A percentile compares a stretch with the other conserved stretches of the same genome.
Conservation (phyloP, 2,113 vertebrate genomes). For the Mustelus asterias region DNA sequence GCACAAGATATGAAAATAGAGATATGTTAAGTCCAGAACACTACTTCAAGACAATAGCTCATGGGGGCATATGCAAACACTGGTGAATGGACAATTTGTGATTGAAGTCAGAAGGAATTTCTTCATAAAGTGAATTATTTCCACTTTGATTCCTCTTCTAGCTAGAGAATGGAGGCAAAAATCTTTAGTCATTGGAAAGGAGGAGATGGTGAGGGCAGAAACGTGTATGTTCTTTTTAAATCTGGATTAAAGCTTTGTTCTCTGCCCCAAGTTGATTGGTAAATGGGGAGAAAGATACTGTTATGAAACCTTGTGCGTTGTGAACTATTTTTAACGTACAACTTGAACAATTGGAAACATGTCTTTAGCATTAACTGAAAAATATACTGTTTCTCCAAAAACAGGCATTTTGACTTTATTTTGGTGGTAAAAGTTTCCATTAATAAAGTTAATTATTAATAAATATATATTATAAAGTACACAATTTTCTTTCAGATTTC, state of each 20-base stretch:
- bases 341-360: background rate
- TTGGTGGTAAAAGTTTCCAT: background rate
- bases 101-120: background rate
- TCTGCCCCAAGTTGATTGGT: background rate
- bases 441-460: background rate
- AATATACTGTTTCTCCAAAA: background rate
- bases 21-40: background rate
- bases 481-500: constrained; percentile 1
- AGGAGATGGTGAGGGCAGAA: no score
- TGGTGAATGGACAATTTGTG: background rate
- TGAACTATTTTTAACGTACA: constrained; percentile 5
- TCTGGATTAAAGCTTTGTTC: constrained; percentile 13
- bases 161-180: background rate
- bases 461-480: background rate
- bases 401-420: background rate
- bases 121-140: background rate
- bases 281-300: background rate
- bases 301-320: background rate
- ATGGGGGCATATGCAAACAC: background rate
- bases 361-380: background rate
- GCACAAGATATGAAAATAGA: background rate
- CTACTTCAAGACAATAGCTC: background rate
- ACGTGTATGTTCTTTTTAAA: background rate
- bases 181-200: background rate
- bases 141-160: background rate